These are phyloP conservation scores for Andrena dorsata DNA, from an alignment of 2,888 invertebrate genomes.

Conservation along the genomic window DNA sequence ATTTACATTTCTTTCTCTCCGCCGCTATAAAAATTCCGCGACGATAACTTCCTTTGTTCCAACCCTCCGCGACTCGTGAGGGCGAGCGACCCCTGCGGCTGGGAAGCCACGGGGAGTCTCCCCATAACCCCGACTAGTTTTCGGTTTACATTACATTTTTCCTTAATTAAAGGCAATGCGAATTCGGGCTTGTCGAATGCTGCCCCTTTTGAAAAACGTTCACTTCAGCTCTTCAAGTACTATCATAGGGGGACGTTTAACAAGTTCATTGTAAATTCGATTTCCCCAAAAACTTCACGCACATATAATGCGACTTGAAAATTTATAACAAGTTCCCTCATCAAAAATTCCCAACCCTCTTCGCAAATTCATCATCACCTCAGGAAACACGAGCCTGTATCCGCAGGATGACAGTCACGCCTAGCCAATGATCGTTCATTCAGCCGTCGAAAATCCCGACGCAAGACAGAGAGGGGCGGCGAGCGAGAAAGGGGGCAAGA, in stretches of 20 bases:
- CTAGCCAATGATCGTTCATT: slow-evolving; percentile 51
- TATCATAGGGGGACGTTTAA: no score
- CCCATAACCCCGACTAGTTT: slow-evolving; percentile 84
- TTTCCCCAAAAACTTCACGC: not conserved
- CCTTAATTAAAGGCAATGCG: slow-evolving; percentile 78
- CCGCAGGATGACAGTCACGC: slow-evolving; percentile 7
- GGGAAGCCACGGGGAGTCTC: slow-evolving; percentile 87
- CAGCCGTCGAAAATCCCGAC: slow-evolving; percentile 33
- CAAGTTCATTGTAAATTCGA: not conserved
- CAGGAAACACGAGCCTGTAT: not conserved
- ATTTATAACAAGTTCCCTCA: no score
- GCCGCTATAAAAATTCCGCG: slow-evolving; percentile 83
- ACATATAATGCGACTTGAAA: no score
- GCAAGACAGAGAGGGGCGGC: slow-evolving; percentile 5
- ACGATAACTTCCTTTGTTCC: slow-evolving; percentile 84
- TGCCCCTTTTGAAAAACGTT: not conserved
- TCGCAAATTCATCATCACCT: not conserved
- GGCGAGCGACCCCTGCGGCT: slow-evolving; percentile 87
- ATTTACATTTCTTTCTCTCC: slow-evolving; percentile 84
- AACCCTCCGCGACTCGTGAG: slow-evolving; percentile 76
- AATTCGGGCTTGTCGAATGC: slow-evolving; percentile 5
- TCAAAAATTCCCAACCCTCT: not conserved
- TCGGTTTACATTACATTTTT: slow-evolving; percentile 82
- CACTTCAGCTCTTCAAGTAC: no score
- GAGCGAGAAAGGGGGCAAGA: slow-evolving; percentile 44